Conservation (phyloP, 2,888 invertebrate genomes). For the Oscheius sp. region DNA sequence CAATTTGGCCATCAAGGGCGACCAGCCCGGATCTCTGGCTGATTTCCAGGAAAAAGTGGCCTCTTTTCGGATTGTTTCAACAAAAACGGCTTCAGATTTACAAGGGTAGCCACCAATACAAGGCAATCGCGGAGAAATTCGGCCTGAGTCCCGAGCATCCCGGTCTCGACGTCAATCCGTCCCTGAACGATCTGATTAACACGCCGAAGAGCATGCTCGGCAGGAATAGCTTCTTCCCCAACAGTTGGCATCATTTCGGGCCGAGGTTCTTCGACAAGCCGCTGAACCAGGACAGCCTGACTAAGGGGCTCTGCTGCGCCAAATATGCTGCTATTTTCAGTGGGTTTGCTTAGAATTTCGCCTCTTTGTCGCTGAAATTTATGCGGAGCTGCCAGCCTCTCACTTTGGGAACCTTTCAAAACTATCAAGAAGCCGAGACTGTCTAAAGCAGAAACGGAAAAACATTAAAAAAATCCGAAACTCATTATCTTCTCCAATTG, state of each 20-base stretch:
- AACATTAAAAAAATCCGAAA: too few species aligned
- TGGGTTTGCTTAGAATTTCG: conserved; percentile 40
- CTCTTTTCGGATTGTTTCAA: not conserved
- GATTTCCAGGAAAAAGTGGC: conserved; percentile 66
- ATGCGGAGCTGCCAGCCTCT: too few species aligned
- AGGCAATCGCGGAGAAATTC: conserved; percentile 67
- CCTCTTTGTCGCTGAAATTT: not conserved
- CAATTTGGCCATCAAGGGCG: conserved; percentile 63
- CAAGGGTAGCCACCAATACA: conserved; percentile 65
- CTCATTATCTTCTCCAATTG: too few species aligned
- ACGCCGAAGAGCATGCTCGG: conserved; percentile 58
- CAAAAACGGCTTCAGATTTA: conserved; percentile 50
- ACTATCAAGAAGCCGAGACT: too few species aligned
- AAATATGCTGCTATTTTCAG: conserved; percentile 68
- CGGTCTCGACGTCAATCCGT: conserved; percentile 66
- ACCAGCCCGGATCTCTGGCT: conserved; percentile 61
- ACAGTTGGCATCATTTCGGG: conserved; percentile 62
- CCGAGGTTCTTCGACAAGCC: conserved; percentile 72
- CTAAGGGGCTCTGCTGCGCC: conserved; percentile 67
- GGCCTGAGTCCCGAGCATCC: conserved; percentile 69
- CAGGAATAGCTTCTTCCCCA: conserved; percentile 47
- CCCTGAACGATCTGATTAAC: conserved; percentile 55
- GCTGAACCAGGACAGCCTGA: conserved; percentile 69
- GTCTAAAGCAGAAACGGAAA: too few species aligned
- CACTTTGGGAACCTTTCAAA: too few species aligned